phyloP scores from a whole-genome alignment of 1,140 invertebrate genomes.

The Mamestra configurata region DNA sequence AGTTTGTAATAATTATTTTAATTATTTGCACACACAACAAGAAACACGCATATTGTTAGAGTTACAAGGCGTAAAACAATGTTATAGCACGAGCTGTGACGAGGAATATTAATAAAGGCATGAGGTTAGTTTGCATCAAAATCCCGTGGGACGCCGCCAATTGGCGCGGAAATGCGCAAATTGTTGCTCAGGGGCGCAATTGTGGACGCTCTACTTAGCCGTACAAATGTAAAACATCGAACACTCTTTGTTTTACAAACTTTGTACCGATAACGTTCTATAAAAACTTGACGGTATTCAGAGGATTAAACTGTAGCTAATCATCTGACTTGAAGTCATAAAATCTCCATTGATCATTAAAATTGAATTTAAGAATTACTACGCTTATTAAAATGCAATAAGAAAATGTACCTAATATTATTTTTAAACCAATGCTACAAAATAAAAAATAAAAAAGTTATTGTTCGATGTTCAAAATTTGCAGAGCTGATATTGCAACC shows the following conservation, averaged over 20 bases:
- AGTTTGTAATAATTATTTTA: constrained; percentile 28
- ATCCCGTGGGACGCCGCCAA: constrained; percentile 71
- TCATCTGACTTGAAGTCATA: neutral
- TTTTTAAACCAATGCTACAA: too few species aligned
- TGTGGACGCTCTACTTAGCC: constrained; percentile 54
- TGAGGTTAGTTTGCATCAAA: constrained; percentile 77
- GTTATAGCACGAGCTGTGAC: constrained; percentile 31
- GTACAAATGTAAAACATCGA: constrained; percentile 56
- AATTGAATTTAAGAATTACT: too few species aligned
- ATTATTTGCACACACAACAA: constrained; percentile 52
- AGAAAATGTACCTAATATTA: too few species aligned
- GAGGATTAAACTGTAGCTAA: neutral
- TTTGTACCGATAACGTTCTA: constrained; percentile 11
- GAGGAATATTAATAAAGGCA: constrained; percentile 60
- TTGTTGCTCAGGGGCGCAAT: constrained; percentile 64
- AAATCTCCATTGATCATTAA: too few species aligned
- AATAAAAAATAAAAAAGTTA: too few species aligned
- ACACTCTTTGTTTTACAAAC: constrained; percentile 24
- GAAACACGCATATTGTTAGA: constrained; percentile 45
- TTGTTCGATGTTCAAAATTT: constrained; percentile 45
- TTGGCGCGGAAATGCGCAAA: constrained; percentile 76
- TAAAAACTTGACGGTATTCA: neutral
- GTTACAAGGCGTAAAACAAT: constrained; percentile 44
- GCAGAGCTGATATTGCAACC: constrained; percentile 37
- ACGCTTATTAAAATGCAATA: too few species aligned